Conservation (phyloP, 2,797 vertebrate genomes). For the Artibeus lituratus region DNA sequence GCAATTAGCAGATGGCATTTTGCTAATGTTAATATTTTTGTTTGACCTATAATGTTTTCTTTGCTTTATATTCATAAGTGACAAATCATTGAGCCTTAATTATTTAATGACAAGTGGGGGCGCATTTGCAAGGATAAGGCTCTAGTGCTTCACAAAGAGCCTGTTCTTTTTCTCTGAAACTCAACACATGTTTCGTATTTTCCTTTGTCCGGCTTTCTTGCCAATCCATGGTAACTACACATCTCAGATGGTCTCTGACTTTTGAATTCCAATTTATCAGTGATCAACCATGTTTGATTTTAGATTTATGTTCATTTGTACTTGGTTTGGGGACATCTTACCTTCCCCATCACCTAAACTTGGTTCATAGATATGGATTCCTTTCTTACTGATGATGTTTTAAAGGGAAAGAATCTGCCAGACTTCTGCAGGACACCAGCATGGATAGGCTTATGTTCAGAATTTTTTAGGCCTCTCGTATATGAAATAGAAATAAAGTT, state of each 20-base stretch:
- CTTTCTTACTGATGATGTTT: not conserved
- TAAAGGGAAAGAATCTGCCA: not conserved
- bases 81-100: not conserved
- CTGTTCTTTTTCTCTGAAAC: not conserved
- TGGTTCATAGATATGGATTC: not conserved
- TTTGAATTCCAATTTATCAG: not conserved
- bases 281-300: not conserved
- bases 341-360: not conserved
- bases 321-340: not conserved
- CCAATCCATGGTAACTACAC: not conserved
- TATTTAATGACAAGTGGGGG: not conserved
- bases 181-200: not conserved
- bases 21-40: not conserved
- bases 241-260: not conserved
- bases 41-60: not conserved
- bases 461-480: not conserved
- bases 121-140: not conserved
- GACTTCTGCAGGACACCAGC: not conserved
- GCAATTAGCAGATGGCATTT: not conserved
- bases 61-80: not conserved
- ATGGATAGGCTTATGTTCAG: not conserved
- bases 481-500: not conserved
- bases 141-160: not conserved
- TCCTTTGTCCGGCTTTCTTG: not conserved
- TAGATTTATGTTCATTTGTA: not conserved